A percentile compares a stretch with the other conserved stretches of the same genome.
phyloP scores from a whole-genome alignment of 2,888 invertebrate species.

The Glyphotaelius pellucidus region DNA sequence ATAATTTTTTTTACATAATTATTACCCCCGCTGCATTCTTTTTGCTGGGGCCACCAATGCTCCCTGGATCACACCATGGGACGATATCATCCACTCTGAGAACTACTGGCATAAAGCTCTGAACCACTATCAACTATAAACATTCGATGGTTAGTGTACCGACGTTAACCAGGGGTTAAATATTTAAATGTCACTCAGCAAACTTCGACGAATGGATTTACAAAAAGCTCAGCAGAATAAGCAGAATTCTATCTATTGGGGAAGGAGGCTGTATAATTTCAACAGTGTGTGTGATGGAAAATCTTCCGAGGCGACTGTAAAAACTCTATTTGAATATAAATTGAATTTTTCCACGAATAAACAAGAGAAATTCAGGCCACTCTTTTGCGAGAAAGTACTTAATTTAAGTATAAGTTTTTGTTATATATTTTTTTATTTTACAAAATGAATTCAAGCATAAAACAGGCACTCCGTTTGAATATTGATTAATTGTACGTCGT shows the following conservation, averaged over 20 bases:
- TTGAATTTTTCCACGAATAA: conserved; percentile 21
- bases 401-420: conserved; percentile 2
- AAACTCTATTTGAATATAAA: conserved; percentile 43
- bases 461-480: not conserved
- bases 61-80: not conserved
- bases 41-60: not conserved
- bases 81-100: not conserved
- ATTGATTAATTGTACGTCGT: not conserved
- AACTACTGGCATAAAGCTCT: not conserved
- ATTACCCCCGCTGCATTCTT: too few relatives aligned
- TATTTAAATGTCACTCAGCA: not conserved
- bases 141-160: not conserved
- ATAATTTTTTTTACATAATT: too few relatives aligned
- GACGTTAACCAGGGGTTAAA: not conserved
- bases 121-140: not conserved
- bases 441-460: not conserved
- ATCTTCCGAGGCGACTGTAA: conserved; percentile 20
- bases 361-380: not conserved
- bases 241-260: not conserved
- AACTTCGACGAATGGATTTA: not conserved
- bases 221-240: not conserved
- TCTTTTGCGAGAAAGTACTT: conserved; percentile 13
- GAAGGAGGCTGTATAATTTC: not conserved
- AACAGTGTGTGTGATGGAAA: not conserved
- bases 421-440: not conserved